phyloP scores from a whole-genome alignment of 2,113 vertebrate species.

The Casuarius casuarius region DNA sequence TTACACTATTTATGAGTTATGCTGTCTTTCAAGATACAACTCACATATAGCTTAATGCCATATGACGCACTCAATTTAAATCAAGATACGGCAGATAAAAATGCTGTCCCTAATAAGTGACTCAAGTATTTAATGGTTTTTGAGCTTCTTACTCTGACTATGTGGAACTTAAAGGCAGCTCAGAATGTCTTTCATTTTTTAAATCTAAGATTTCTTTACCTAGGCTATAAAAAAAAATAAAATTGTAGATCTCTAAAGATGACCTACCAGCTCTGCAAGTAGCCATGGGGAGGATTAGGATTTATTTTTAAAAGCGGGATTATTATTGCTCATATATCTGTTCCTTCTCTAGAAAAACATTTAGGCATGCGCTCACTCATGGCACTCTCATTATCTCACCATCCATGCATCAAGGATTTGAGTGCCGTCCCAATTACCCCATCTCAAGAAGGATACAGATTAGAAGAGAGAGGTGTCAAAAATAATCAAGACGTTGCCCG shows the following conservation, averaged over 20 bases:
- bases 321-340: not conserved
- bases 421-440: not conserved
- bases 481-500: not conserved
- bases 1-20: slow-evolving; percentile 34
- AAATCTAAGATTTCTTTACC: not conserved
- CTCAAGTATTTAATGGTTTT: not conserved
- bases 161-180: not conserved
- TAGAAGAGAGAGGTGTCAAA: not conserved
- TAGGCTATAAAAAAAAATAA: not conserved
- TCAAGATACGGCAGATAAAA: slow-evolving; percentile 37
- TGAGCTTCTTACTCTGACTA: not conserved
- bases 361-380: not conserved
- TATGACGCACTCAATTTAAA: slow-evolving; percentile 50
- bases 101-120: not conserved
- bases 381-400: not conserved
- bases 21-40: slow-evolving; percentile 38
- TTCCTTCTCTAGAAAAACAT: not conserved
- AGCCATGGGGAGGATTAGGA: not conserved
- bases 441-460: not conserved
- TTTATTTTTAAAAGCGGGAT: slow-evolving; percentile 7
- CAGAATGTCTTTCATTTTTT: not conserved
- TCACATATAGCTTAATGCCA: slow-evolving; percentile 51
- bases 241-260: not conserved
- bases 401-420: not conserved
- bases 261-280: not conserved